These are phyloP conservation scores for Carcharodon carcharias DNA, from an alignment of 2,797 vertebrate genomes.

Conservation along the genomic window DNA sequence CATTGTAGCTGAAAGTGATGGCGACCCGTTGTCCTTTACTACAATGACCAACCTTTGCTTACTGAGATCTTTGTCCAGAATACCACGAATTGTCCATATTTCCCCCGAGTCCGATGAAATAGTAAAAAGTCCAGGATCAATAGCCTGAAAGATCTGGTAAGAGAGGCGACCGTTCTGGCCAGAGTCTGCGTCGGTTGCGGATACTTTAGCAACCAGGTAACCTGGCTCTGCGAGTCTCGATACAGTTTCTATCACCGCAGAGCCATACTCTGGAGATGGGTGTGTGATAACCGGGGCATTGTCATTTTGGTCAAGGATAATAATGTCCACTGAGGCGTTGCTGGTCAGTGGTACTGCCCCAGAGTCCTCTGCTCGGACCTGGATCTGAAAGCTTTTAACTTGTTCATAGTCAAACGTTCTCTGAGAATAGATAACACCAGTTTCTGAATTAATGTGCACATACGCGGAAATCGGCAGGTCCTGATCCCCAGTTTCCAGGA, in stretches of 20 bases:
- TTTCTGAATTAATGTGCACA: conserved; percentile 24
- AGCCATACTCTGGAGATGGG: conserved; percentile 35
- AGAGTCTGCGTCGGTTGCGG: conserved; percentile 17
- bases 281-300: conserved; percentile 43
- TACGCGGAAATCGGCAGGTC: not conserved
- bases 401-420: conserved; percentile 35
- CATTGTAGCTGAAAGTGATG: not conserved
- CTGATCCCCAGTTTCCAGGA: not conserved
- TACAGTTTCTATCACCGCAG: conserved; percentile 40
- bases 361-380: not conserved
- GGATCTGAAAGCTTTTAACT: conserved; percentile 8
- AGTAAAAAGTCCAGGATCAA: conserved; percentile 43
- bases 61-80: not conserved
- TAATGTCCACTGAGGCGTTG: not conserved
- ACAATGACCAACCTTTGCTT: conserved; percentile 7
- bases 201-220: conserved; percentile 26
- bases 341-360: not conserved
- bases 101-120: conserved; percentile 11
- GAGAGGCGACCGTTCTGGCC: conserved; percentile 38
- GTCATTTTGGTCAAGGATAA: conserved; percentile 39
- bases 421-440: conserved; percentile 8
- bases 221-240: conserved; percentile 37
- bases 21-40: not conserved
- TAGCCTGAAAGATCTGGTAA: conserved; percentile 43
- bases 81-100: not conserved